These are phyloP conservation scores for Ctenodactylus gundi DNA, from an alignment of 2,113 vertebrate genomes.

Conservation along the genomic window DNA sequence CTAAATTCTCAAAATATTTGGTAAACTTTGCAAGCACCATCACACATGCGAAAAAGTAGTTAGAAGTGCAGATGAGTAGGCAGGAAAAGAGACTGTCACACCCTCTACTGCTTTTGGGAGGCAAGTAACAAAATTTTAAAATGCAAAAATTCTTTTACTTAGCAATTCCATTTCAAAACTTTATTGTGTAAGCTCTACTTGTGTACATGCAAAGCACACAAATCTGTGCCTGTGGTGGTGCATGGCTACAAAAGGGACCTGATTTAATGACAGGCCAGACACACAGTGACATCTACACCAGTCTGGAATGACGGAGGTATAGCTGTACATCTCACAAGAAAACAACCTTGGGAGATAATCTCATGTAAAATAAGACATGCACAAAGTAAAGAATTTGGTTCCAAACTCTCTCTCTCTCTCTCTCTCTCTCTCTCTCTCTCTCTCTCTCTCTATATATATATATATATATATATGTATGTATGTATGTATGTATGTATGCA, in stretches of 20 bases:
- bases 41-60: neutral
- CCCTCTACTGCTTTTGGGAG: no score
- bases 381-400: neutral
- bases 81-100: neutral
- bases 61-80: neutral
- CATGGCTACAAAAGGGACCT: neutral
- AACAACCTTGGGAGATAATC: neutral
- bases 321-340: neutral
- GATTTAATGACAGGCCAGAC: neutral
- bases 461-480: neutral
- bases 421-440: no score
- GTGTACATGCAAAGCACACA: fast-evolving
- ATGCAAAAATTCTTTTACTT: neutral
- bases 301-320: neutral
- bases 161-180: neutral
- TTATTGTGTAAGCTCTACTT: neutral
- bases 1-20: neutral
- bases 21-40: neutral
- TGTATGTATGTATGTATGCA: neutral
- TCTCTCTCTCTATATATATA: no score
- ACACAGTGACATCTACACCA: neutral
- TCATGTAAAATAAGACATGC: neutral
- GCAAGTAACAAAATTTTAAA: neutral
- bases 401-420: no score
- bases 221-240: neutral